Evolutionary conservation across 2,113 vertebrate genomes (phyloP), one percentile per base, ranked within the genome.

Genomic region (Platichthys stellatus): DNA sequence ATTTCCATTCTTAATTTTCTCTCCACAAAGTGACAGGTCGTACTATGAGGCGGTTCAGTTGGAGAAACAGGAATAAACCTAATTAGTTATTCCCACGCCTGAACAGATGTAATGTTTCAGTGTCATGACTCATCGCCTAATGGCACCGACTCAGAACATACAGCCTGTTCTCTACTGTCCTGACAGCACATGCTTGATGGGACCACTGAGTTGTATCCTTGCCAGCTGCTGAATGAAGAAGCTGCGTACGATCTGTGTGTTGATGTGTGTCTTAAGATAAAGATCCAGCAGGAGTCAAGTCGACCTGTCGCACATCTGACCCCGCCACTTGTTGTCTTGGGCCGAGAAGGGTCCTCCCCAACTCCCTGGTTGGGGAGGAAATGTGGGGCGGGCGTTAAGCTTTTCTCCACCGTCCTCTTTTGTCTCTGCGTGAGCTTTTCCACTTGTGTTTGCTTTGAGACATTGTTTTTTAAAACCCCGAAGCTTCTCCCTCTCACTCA

Each of bases 41-140:
- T 24, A 23, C n/a, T 12, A 13, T 14, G 9, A 23, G 14, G 23
- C 56, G 1, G 3, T 40, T 76, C 5, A 59, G 9, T 58, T 45
- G 63, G 26, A 23, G 10, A 69, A 58, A 73, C 13, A 45, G n/a
- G 43, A 66, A 47, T 31, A 63, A 2, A 67, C 68, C 20, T 28
- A 56, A 60, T 15, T 14, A 59, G 28, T 65, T 26, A 15, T 26
- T 61, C 53, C 67, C 47, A 54, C 35, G 13, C 4, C n/a, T 23
- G 38, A 67, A 63, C 68, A 66, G 57, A 79, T 54, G 62, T 26
- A 58, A 40, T 12, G 56, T 78, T 61, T 79, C 60, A 65, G 17
- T 65, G 24, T 43, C 6, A 7, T 84, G 83, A 88, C 64, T 89
- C 84, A 85, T 26, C 0, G 0, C 23, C 60, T 17, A 45, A 31